These are phyloP conservation scores for Drosophila varians DNA, from an alignment of 1,140 invertebrate species.

Conservation along the genomic window DNA sequence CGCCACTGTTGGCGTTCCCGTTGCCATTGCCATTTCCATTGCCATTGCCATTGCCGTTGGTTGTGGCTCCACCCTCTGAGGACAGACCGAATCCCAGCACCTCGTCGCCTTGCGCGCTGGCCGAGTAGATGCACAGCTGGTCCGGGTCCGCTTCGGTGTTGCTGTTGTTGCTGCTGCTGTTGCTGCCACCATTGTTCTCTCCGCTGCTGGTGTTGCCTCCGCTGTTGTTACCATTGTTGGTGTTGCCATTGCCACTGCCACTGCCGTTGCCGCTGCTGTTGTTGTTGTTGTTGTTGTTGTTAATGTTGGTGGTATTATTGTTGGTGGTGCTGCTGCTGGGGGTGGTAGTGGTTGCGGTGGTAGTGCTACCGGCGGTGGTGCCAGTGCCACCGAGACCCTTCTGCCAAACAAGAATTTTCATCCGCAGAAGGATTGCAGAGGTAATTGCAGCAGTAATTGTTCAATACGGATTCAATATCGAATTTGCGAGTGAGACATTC, in stretches of 20 bases:
- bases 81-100: constrained; percentile 52
- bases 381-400: constrained; percentile 37
- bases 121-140: constrained; percentile 40
- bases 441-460: constrained; percentile 22
- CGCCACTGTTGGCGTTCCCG: constrained; percentile 18
- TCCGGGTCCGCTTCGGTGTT: constrained; percentile 54
- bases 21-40: no score
- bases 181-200: neutral
- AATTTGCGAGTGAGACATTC: constrained; percentile 1
- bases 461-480: constrained; percentile 15
- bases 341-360: neutral
- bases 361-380: constrained; percentile 8
- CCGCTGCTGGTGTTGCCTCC: constrained; percentile 3
- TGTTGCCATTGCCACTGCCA: neutral
- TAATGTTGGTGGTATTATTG: neutral
- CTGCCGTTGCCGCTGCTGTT: neutral
- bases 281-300: constrained; percentile 2
- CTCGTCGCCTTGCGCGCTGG: constrained; percentile 43
- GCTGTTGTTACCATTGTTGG: constrained; percentile 8
- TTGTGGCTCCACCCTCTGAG: constrained; percentile 20
- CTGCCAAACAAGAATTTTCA: constrained; percentile 31
- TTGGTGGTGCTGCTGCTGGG: constrained; percentile 6
- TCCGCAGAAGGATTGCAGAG: constrained; percentile 35
- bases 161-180: constrained; percentile 34
- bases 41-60: constrained; percentile 18